Evolutionary conservation across 2,113 vertebrate genomes (phyloP), one percentile per base, ranked within the genome.

Genomic region (Oryctolagus cuniculus): DNA sequence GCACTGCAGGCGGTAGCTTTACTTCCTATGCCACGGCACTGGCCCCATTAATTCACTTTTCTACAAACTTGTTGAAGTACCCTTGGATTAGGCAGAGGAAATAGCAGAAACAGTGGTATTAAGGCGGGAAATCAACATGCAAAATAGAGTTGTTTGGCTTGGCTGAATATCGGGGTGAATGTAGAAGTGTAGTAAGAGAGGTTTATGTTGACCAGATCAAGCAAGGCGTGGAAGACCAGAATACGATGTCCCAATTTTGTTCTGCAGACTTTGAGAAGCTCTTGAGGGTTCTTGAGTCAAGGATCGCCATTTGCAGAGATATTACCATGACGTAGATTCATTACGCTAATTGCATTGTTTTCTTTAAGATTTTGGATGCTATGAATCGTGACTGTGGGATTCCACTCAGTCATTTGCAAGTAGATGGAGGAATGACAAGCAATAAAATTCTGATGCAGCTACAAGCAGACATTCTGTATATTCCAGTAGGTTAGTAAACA

Each of bases 351-450:
- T 96, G 36, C 36, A 5, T 89, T 96, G 64, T 94, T 94, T 96
- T 87, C 24, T 84, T 96, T 92, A 96, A 99, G 99, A 99, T 99
- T 98, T 97, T 99, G 83, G 99, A 99, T 92, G 99, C 99, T 12
- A 99, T 99, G 98, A 99, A 99, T 98, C 98, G 99, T 53, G 99
- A 99, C 98, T 99, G 98, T 95, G 99, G 99, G n/a, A 97, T 99
- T 92, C 99, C 99, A 90, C 98, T 99, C 90, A 98, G 90, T 4
- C 98, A 99, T 97, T 98, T 99, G 96, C 99, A 99, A 96, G 99
- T 99, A 83, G 99, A 99, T 0, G 99, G 99, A 97, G 99, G 99
- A 91, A 99, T 99, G 99, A 99, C 99, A 29, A 99, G 98, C 95
- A 99, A 99, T 97, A 98, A 98, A 96, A 96, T 99, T 95, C 99